Percentiles rank a stretch among this genome's conserved stretches.
phyloP scores from a whole-genome alignment of 2,888 invertebrate genomes.

The Drosophila borealis region DNA sequence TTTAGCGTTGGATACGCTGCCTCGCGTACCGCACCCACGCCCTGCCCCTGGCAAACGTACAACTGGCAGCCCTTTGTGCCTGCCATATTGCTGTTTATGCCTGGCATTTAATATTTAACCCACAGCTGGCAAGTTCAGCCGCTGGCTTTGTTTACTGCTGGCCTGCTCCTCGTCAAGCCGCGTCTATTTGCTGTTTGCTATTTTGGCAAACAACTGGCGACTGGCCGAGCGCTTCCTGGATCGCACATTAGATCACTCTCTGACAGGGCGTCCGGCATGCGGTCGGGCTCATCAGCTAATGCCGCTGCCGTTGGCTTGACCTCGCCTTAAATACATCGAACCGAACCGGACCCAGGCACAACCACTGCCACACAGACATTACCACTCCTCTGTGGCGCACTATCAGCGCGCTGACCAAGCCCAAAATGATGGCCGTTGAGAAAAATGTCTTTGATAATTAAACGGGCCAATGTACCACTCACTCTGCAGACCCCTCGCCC shows the following conservation, averaged over 20 bases:
- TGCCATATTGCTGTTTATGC: constrained; percentile 25
- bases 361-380: constrained; percentile 1
- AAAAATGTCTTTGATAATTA: constrained; percentile 79
- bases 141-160: constrained; percentile 31
- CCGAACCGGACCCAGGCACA: constrained; percentile 38
- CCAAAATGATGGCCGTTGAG: constrained; percentile 57
- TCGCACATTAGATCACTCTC: constrained; percentile 71
- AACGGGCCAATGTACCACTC: constrained; percentile 58
- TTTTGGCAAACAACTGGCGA: constrained; percentile 62
- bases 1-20: constrained; percentile 68
- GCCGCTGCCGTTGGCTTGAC: constrained; percentile 54
- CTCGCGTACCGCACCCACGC: constrained; percentile 27
- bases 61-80: constrained; percentile 40
- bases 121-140: constrained; percentile 26
- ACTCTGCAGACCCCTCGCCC: constrained; percentile 12
- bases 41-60: not conserved
- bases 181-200: constrained; percentile 27
- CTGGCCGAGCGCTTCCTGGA: constrained; percentile 68
- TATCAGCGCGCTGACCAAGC: constrained; percentile 59
- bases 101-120: constrained; percentile 42
- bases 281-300: constrained; percentile 29
- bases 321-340: constrained; percentile 67
- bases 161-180: constrained; percentile 8
- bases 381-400: constrained; percentile 60
- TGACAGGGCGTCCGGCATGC: constrained; percentile 44